A percentile compares a stretch with the other conserved stretches of the same genome.
These are phyloP conservation scores for Cyclargus thomasi DNA, from an alignment of 1,140 invertebrate genomes.

Conservation along the genomic window DNA sequence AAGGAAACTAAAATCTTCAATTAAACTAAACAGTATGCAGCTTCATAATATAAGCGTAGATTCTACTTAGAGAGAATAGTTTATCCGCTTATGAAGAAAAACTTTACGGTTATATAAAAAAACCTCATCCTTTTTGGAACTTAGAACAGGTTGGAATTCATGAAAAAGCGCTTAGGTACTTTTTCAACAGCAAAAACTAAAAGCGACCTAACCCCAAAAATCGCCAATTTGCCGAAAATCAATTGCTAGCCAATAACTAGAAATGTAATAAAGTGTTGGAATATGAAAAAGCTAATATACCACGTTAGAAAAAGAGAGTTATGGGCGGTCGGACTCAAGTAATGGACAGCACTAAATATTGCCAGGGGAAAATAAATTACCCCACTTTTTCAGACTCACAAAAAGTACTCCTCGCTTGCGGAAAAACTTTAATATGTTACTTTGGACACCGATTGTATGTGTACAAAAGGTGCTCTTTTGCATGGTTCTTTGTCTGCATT, in stretches of 20 bases:
- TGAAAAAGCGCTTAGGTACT: not conserved
- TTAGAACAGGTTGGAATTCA: not conserved
- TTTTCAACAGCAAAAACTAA: not conserved
- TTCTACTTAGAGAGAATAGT: too few relatives aligned
- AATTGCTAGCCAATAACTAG: not conserved
- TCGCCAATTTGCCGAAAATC: not conserved
- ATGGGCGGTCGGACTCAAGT: constrained; percentile 71
- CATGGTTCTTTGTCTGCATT: constrained; percentile 1
- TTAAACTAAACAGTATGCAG: too few relatives aligned
- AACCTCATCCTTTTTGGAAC: too few relatives aligned
- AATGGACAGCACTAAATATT: constrained; percentile 74
- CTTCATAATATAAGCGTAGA: too few relatives aligned
- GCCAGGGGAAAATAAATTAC: constrained; percentile 72
- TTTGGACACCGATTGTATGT: constrained; percentile 53
- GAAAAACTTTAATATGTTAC: constrained; percentile 70
- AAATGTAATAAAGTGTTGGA: constrained; percentile 32
- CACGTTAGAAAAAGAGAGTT: constrained; percentile 69
- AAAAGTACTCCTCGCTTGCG: constrained; percentile 60
- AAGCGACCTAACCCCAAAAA: not conserved
- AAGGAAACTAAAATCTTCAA: too few relatives aligned
- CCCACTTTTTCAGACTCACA: constrained; percentile 66
- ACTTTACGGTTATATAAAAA: too few relatives aligned
- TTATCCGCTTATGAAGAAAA: too few relatives aligned
- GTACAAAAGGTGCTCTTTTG: constrained; percentile 23
- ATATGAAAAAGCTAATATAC: constrained; percentile 69